Conservation (phyloP, 2,113 vertebrate genomes). For the Microcebus ravelobensis region DNA sequence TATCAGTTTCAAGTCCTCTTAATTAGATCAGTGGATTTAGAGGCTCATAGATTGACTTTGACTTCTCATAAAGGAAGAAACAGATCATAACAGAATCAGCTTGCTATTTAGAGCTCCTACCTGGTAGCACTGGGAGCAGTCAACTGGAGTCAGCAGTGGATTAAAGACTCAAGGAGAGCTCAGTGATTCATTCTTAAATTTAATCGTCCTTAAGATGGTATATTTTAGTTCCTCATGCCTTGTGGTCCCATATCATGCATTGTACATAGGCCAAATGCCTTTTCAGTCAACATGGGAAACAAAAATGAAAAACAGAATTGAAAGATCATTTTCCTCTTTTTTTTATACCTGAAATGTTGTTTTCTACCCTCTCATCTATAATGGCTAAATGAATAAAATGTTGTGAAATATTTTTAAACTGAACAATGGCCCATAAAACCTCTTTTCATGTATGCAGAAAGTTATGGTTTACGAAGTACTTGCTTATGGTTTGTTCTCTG, state of each 20-base stretch:
- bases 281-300: neutral
- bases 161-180: neutral
- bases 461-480: neutral
- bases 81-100: constrained; percentile 22
- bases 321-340: constrained; percentile 6
- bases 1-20: constrained; percentile 33
- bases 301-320: neutral
- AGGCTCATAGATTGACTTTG: constrained; percentile 29
- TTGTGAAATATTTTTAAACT: neutral
- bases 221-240: neutral
- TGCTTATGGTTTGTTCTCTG: neutral
- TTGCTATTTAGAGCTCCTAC: constrained; percentile 7
- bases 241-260: neutral
- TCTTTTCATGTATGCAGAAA: neutral
- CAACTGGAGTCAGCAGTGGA: neutral
- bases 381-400: neutral
- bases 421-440: neutral
- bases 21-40: constrained; percentile 65
- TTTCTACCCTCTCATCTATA: neutral
- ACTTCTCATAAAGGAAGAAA: constrained; percentile 47
- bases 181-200: constrained; percentile 23
- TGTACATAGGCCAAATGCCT: neutral
- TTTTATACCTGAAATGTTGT: neutral
- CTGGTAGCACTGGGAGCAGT: neutral
- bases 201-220: neutral